These are phyloP conservation scores for Philaethria dido DNA, from an alignment of 2,888 invertebrate species.

Conservation along the genomic window DNA sequence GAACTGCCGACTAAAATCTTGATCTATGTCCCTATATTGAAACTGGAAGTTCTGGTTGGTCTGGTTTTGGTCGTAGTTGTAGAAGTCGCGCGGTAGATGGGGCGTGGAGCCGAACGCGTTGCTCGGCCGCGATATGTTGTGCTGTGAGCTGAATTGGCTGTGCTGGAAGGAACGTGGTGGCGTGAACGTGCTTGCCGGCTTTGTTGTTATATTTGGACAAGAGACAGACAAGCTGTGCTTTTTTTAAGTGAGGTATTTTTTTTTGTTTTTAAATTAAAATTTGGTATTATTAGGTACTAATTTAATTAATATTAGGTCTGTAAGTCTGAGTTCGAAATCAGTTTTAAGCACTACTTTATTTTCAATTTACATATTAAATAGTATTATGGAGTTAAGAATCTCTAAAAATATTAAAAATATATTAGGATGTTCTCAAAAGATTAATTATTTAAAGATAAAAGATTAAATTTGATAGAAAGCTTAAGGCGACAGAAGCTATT, in stretches of 20 bases:
- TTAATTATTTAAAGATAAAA: not conserved
- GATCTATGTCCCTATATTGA: constrained; percentile 62
- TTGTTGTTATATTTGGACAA: not conserved
- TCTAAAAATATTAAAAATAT: not conserved
- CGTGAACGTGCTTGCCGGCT: constrained; percentile 34
- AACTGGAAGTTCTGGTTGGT: constrained; percentile 57
- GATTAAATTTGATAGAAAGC: constrained; percentile 26
- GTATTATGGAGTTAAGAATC: not conserved
- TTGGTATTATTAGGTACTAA: not conserved
- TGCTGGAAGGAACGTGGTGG: constrained; percentile 64
- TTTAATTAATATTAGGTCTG: not conserved
- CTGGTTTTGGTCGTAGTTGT: constrained; percentile 45
- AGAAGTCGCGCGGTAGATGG: constrained; percentile 66
- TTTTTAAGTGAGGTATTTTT: not conserved
- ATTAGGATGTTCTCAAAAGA: not conserved
- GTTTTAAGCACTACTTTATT: not conserved
- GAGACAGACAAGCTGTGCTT: constrained; percentile 21
- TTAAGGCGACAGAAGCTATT: constrained; percentile 25
- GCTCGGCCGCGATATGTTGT: constrained; percentile 71
- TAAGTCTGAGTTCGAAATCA: too few species aligned
- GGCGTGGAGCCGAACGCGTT: constrained; percentile 79
- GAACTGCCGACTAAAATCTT: constrained; percentile 84
- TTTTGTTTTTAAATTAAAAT: not conserved
- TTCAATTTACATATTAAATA: not conserved
- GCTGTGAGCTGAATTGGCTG: constrained; percentile 82